Percentiles rank a stretch among this genome's conserved stretches.
phyloP scores from a whole-genome alignment of 1,140 invertebrate genomes.

The Plectus sambesii region DNA sequence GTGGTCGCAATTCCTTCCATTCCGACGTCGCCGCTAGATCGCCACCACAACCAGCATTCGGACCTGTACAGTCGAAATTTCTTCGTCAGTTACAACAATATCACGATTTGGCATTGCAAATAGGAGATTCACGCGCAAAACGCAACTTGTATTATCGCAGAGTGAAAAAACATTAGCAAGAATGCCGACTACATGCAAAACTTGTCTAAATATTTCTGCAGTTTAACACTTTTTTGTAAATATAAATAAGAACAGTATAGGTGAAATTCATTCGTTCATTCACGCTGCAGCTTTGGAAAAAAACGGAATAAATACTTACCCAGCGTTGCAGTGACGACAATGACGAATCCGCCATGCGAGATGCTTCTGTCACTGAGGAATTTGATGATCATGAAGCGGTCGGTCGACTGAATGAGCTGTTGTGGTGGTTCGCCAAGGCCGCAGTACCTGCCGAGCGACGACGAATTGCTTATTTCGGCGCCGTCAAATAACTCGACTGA shows the following conservation, averaged over 20 bases:
- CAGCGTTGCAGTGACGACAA: constrained; percentile 34
- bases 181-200: too few species aligned
- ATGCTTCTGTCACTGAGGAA: constrained; percentile 34
- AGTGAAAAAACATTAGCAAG: too few species aligned
- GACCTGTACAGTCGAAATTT: too few species aligned
- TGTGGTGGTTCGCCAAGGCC: constrained; percentile 6
- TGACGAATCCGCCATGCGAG: constrained; percentile 27
- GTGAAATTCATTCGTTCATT: too few species aligned
- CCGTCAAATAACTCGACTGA: constrained; percentile 42
- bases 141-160: too few species aligned
- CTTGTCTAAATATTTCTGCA: too few species aligned
- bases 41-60: constrained; percentile 36
- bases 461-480: neutral
- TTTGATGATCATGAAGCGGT: constrained; percentile 27
- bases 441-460: constrained; percentile 20
- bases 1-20: too few species aligned
- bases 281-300: too few species aligned
- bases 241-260: too few species aligned
- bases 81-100: too few species aligned
- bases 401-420: constrained; percentile 2
- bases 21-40: constrained; percentile 26
- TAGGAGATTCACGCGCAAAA: neutral
- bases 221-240: too few species aligned
- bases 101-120: constrained; percentile 2
- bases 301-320: too few species aligned